Evolutionary conservation across 2,113 vertebrate species (phyloP).

Genomic region (Rhea americana): DNA sequence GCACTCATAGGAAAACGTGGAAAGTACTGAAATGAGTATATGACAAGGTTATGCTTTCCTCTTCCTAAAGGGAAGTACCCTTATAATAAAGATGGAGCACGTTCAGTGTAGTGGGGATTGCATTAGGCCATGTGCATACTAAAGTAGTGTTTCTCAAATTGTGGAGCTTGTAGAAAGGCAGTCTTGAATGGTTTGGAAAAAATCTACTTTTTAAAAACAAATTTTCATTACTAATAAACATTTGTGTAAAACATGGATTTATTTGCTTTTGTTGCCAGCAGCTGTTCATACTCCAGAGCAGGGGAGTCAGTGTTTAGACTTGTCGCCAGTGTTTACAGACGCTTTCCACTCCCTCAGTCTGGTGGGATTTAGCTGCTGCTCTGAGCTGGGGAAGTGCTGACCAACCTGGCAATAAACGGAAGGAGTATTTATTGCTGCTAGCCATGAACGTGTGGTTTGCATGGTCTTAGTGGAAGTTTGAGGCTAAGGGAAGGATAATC

Average conservation of each 20-base stretch:
- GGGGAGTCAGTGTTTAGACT: neutral
- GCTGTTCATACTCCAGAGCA: neutral
- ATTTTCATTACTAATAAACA: neutral
- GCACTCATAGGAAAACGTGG: neutral
- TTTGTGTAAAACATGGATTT: neutral
- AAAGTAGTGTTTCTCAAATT: neutral
- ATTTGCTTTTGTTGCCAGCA: constrained; percentile 20
- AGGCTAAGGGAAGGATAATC: neutral
- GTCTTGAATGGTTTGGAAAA: neutral
- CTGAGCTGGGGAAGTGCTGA: neutral
- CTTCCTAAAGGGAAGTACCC: neutral
- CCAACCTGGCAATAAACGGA: neutral
- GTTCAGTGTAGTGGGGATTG: neutral
- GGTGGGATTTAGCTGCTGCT: neutral
- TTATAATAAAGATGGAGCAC: neutral
- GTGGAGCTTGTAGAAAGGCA: neutral
- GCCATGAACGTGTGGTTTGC: neutral
- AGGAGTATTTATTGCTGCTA: neutral
- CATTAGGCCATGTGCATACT: neutral
- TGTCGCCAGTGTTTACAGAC: neutral
- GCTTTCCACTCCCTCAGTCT: neutral
- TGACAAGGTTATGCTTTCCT: neutral
- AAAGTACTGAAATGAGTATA: neutral
- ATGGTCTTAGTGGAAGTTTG: neutral
- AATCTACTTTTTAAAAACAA: neutral